Conservation (phyloP, 2,113 vertebrate genomes). For the Osmerus eperlanus region DNA sequence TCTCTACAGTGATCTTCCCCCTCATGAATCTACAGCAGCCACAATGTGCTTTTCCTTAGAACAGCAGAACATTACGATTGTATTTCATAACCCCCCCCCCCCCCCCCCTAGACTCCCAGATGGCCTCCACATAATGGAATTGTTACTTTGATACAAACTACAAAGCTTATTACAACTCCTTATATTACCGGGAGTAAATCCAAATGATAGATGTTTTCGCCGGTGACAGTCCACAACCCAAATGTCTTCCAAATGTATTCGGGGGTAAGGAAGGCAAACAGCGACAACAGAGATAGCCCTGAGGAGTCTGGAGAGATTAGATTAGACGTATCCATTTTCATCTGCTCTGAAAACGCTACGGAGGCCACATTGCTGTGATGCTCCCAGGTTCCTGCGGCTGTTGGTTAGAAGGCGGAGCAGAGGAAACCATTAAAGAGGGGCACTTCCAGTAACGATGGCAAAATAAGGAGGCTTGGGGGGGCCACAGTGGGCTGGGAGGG, state of each 20-base stretch:
- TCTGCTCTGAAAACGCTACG: neutral
- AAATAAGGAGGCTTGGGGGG: neutral
- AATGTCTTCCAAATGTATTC: neutral
- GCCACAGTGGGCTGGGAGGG: neutral
- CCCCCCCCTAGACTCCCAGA: neutral
- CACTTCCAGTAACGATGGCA: neutral
- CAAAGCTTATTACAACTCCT: neutral
- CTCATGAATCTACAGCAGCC: neutral
- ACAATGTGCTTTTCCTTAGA: neutral
- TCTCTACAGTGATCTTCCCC: neutral
- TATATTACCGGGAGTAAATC: neutral
- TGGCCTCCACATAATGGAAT: neutral
- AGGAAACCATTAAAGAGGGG: slow-evolving; percentile 2
- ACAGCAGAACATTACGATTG: neutral
- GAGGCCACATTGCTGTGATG: neutral
- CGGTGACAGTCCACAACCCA: neutral
- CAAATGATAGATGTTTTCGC: neutral
- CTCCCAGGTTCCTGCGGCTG: neutral
- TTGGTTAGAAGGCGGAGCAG: neutral
- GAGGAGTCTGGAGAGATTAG: neutral
- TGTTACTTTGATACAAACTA: neutral
- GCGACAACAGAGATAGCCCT: neutral
- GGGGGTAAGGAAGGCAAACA: neutral
- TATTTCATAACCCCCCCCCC: neutral
- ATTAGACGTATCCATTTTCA: neutral